These are phyloP conservation scores for Sinohyriopsis cumingii DNA, from an alignment of 2,888 invertebrate species.

Conservation along the genomic window DNA sequence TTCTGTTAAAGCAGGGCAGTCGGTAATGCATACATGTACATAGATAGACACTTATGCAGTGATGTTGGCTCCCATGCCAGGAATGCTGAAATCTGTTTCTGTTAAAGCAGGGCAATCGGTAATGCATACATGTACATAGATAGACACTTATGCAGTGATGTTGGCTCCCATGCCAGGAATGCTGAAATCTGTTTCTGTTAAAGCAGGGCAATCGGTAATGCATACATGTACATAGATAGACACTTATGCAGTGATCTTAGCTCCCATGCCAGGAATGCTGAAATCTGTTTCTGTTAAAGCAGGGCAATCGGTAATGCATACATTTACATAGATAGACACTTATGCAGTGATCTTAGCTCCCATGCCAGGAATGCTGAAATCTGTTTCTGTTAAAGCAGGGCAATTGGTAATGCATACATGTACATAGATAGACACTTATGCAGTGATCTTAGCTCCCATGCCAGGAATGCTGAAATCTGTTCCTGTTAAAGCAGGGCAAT, in stretches of 20 bases:
- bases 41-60: constrained; percentile 74
- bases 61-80: constrained; percentile 81
- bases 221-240: constrained; percentile 65
- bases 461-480: constrained; percentile 79
- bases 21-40: constrained; percentile 55
- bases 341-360: constrained; percentile 77
- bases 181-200: constrained; percentile 77
- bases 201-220: constrained; percentile 75
- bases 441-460: constrained; percentile 79
- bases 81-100: constrained; percentile 77
- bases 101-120: constrained; percentile 76
- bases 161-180: constrained; percentile 81
- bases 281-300: constrained; percentile 76
- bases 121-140: constrained; percentile 23
- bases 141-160: constrained; percentile 75
- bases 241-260: constrained; percentile 75
- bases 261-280: constrained; percentile 82
- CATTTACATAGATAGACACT: constrained; percentile 69
- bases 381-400: constrained; percentile 76
- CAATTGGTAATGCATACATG: constrained; percentile 69
- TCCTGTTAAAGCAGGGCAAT: constrained; percentile 76
- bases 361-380: constrained; percentile 81
- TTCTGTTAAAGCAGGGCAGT: constrained; percentile 76
- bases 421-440: constrained; percentile 73
- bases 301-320: constrained; percentile 73